These are phyloP conservation scores for Drosophila teissieri DNA, from an alignment of 1,140 invertebrate genomes.

Conservation along the genomic window DNA sequence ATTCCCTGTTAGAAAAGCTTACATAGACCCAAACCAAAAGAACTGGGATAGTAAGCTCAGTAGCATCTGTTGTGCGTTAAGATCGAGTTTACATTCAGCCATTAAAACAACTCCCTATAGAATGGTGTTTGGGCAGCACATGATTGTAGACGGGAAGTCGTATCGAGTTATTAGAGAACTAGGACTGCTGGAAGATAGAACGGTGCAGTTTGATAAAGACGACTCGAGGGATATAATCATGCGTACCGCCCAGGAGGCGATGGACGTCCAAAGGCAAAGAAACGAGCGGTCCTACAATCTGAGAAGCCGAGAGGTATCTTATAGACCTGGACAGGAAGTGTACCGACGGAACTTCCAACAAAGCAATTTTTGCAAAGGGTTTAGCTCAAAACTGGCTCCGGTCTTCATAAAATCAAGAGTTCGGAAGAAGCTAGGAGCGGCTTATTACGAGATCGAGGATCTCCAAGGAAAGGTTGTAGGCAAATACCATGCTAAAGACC, in stretches of 20 bases:
- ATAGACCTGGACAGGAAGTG: neutral
- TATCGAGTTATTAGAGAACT: neutral
- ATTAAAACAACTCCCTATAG: no score
- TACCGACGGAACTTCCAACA: no score
- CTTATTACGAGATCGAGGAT: no score
- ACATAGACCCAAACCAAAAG: neutral
- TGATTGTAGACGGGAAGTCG: neutral
- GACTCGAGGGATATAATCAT: neutral
- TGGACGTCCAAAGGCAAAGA: neutral
- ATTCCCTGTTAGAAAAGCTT: neutral
- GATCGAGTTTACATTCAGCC: neutral
- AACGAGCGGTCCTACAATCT: neutral
- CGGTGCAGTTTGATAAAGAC: neutral
- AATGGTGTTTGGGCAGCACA: neutral
- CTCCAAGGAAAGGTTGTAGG: no score
- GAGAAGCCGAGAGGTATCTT: neutral
- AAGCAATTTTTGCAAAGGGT: no score
- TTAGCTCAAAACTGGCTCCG: no score
- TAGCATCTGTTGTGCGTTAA: neutral
- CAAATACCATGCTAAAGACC: no score
- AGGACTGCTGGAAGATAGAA: neutral
- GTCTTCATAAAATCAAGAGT: no score
- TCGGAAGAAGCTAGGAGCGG: no score
- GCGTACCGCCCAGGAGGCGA: neutral
- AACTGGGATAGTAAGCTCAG: neutral